Evolutionary conservation across 2,113 vertebrate genomes (phyloP).

Genomic region (Geococcyx californianus): DNA sequence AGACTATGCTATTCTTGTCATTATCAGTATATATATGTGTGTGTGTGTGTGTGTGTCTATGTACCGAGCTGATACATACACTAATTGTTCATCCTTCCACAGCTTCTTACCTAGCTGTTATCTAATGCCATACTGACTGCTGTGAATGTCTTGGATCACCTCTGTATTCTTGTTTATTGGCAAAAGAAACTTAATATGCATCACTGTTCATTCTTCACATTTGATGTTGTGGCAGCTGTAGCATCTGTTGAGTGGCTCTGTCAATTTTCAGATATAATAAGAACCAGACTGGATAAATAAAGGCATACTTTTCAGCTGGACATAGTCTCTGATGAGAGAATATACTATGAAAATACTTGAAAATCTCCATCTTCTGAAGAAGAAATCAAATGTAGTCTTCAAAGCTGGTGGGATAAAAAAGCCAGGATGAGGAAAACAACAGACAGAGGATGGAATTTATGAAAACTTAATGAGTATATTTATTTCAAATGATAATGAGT

Average conservation of each 20-base stretch:
- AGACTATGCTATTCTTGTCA: not conserved
- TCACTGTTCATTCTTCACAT: not conserved
- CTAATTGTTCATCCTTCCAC: not conserved
- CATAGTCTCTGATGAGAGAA: conserved; percentile 37
- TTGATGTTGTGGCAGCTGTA: conserved; percentile 15
- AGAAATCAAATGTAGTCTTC: conserved; percentile 35
- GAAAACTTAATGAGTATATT: conserved; percentile 20
- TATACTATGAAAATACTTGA: conserved; percentile 16
- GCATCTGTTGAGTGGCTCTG: not conserved
- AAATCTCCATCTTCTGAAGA: conserved; percentile 21
- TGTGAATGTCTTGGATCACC: not conserved
- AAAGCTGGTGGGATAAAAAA: conserved; percentile 18
- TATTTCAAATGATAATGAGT: conserved; percentile 17
- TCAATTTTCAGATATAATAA: conserved; percentile 27
- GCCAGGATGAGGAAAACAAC: not conserved
- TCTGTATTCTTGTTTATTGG: not conserved
- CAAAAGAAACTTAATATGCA: not conserved
- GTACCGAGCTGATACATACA: not conserved
- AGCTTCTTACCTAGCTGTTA: not conserved
- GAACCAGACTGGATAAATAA: conserved; percentile 37
- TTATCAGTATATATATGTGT: too few species aligned
- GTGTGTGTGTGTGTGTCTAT: not conserved
- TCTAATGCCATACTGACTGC: not conserved
- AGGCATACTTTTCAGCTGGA: conserved; percentile 22
- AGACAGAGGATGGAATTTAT: conserved; percentile 4